Conservation (phyloP, 2,797 vertebrate species). For the Malurus leucopterus region DNA sequence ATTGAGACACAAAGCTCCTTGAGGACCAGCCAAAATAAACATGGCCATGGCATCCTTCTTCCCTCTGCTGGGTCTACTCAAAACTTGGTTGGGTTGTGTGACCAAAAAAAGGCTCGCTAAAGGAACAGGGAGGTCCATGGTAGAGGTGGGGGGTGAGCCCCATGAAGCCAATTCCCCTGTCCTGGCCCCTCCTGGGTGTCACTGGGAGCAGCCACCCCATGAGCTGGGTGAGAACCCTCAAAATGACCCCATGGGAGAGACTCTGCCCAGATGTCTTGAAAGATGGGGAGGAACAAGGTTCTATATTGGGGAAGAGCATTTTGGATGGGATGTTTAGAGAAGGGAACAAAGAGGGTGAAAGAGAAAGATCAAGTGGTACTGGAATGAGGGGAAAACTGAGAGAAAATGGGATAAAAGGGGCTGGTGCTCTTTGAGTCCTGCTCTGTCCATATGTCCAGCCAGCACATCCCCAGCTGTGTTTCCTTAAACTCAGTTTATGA, state of each 20-base stretch:
- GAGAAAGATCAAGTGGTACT: background rate
- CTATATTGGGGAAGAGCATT: rapidly evolving
- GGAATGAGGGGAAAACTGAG: background rate
- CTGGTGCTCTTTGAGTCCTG: background rate
- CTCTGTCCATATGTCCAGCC: background rate
- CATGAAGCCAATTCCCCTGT: rapidly evolving
- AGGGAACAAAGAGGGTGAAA: background rate
- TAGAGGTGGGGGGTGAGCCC: rapidly evolving
- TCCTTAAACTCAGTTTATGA: background rate
- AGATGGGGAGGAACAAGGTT: background rate
- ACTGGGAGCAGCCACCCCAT: background rate
- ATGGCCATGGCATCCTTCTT: background rate
- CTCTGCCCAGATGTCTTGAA: background rate
- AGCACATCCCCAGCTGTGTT: background rate
- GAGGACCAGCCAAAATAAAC: background rate
- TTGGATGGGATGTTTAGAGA: background rate
- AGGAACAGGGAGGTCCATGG: background rate
- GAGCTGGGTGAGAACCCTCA: background rate
- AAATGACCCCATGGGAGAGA: background rate
- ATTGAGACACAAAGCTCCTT: background rate
- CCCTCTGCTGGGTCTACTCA: background rate
- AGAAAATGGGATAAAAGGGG: background rate
- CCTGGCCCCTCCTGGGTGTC: background rate
- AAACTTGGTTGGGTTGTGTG: background rate
- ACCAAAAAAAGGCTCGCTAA: background rate